Base-by-base conservation (phyloP, 1,140 invertebrate genomes). In the Ceratina australensis region DNA sequence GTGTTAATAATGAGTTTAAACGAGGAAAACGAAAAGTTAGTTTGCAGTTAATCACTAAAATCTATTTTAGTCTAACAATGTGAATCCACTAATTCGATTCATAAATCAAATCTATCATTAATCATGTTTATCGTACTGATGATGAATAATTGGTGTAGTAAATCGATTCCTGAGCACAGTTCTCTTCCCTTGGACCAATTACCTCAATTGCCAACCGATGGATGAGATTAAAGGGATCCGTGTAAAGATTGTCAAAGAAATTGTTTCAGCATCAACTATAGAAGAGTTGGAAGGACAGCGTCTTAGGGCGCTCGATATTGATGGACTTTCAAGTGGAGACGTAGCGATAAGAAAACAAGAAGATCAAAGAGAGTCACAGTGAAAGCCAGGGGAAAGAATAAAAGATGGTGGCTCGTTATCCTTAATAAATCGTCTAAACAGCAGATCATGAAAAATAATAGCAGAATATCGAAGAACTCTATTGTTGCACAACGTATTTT, bases 151-250 rank as follows among this genome's bases (percentile, higher is more conserved):
- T 80, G 81, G 64, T 60, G 71, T 50, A 52, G 78, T 49, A 28
- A 72, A 63, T 72, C 52, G 67, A 74, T 52, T 72, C 16, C 4
- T 5, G 78, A 69, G 72, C 80, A 73, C 65, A 59, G 52, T 80
- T 61, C 78, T 78, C 84, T 80, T 74, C 82, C 73, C 78, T 80
- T 56, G 73, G 78, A 80, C 81, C 82, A 84, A 84, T 84, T 84
- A 84, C 57, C 78, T 20, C 22, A 33, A 61, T 65, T 65, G 47
- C 26, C 22, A 47, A 24, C 54, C 24, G 57, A 42, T 72, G 24
- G 13, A 65, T n/a, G 28, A 28, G 74, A 78, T 83, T 72, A 64
- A 52, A 2, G 47, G 33, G 49, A 83, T 71, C 54, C 63, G 61
- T 67, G 64, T 80, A 72, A 80, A 77, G 68, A 80, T 83, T 84